phyloP scores from a whole-genome alignment of 2,113 vertebrate genomes.

The Lepisosteus oculatus region DNA sequence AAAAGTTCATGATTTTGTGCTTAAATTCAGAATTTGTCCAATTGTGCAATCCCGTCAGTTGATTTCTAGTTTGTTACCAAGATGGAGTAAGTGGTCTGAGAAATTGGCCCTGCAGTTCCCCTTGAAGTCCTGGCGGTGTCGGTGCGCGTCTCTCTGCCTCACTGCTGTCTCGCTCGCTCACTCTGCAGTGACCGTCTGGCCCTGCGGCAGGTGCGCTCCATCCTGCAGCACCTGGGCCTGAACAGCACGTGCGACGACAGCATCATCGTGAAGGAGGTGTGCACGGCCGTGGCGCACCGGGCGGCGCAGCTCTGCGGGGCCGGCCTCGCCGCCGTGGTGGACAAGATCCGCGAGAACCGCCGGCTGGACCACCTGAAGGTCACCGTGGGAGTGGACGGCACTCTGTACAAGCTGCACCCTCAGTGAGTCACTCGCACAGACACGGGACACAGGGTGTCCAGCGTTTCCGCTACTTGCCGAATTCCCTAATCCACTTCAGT shows the following conservation, averaged over 20 bases:
- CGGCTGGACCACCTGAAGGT: slow-evolving; percentile 77
- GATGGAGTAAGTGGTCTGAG: too few relatives aligned
- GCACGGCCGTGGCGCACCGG: slow-evolving; percentile 75
- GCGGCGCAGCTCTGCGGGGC: slow-evolving; percentile 90
- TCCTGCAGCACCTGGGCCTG: slow-evolving; percentile 88
- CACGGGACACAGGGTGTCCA: not conserved
- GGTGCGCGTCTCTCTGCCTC: not conserved
- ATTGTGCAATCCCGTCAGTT: not conserved
- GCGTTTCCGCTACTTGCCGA: too few relatives aligned
- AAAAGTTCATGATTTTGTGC: too few relatives aligned
- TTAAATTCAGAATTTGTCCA: not conserved
- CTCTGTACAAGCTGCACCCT: slow-evolving; percentile 93
- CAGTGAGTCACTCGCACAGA: slow-evolving; percentile 71
- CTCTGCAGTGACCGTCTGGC: slow-evolving; percentile 82
- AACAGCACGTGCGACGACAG: slow-evolving; percentile 91
- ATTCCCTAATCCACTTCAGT: too few relatives aligned
- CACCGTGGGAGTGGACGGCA: slow-evolving; percentile 91
- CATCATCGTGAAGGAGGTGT: slow-evolving; percentile 95
- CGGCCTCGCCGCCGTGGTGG: slow-evolving; percentile 87
- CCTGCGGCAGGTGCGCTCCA: slow-evolving; percentile 88
- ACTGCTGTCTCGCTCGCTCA: not conserved
- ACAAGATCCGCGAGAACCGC: slow-evolving; percentile 88
- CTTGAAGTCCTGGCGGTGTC: not conserved
- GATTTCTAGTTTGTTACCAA: not conserved
- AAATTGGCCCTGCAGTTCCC: not conserved